Percentiles rank a stretch among this genome's conserved stretches.
These are phyloP conservation scores for Smittia aterrima DNA, from an alignment of 2,888 invertebrate genomes.

Conservation along the genomic window DNA sequence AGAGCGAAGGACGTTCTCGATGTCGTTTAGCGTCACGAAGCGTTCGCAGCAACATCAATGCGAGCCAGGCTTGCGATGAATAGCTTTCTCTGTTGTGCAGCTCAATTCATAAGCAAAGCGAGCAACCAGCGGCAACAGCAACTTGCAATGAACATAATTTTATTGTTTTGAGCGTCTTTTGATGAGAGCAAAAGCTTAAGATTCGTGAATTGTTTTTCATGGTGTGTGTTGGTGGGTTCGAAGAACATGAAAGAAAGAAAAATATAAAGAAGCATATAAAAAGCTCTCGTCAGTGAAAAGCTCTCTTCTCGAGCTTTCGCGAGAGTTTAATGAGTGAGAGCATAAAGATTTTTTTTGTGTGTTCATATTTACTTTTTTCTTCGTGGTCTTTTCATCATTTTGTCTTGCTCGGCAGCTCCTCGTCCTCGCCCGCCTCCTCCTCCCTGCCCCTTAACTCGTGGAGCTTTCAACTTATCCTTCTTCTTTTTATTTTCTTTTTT, in stretches of 20 bases:
- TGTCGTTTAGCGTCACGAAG: not conserved
- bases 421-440: slow-evolving; percentile 15
- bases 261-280: slow-evolving; percentile 26
- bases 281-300: slow-evolving; percentile 32
- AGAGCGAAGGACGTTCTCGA: not conserved
- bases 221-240: not conserved
- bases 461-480: slow-evolving; percentile 45
- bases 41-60: not conserved
- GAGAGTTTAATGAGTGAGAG: slow-evolving; percentile 18
- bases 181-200: too few relatives aligned
- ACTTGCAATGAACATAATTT: not conserved
- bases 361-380: not conserved
- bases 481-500: slow-evolving; percentile 32
- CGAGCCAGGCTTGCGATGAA: not conserved
- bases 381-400: slow-evolving; percentile 24
- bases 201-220: too few relatives aligned
- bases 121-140: not conserved
- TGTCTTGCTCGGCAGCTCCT: slow-evolving; percentile 17
- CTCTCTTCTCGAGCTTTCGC: slow-evolving; percentile 12
- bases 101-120: slow-evolving; percentile 7
- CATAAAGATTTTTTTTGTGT: slow-evolving; percentile 11
- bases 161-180: not conserved
- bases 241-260: not conserved
- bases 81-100: not conserved
- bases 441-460: slow-evolving; percentile 33